These are phyloP conservation scores for Anastrepha ludens DNA, from an alignment of 1,140 invertebrate genomes.

Conservation along the genomic window DNA sequence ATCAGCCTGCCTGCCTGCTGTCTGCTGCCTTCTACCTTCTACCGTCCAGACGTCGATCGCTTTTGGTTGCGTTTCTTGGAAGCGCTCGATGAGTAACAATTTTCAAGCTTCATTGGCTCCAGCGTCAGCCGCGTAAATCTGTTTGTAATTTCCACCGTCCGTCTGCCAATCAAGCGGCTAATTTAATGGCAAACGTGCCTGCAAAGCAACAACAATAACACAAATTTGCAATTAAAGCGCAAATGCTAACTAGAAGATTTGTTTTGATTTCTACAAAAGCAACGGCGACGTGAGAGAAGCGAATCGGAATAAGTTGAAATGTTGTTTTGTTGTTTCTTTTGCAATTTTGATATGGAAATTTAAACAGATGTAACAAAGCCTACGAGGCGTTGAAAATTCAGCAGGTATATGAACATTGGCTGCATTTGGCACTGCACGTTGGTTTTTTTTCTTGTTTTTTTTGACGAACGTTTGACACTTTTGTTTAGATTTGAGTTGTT, in stretches of 20 bases:
- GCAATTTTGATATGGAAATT: background rate
- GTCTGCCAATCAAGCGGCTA: slow-evolving; percentile 15
- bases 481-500: background rate
- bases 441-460: background rate
- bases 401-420: background rate
- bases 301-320: background rate
- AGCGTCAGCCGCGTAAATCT: background rate
- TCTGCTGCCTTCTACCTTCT: no score
- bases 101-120: background rate
- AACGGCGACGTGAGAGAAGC: background rate
- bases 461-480: no score
- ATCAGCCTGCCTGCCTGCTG: background rate
- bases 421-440: background rate
- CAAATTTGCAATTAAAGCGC: background rate
- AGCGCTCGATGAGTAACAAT: background rate
- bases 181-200: background rate
- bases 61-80: background rate
- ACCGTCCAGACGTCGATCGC: background rate
- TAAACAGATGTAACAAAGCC: slow-evolving; percentile 3
- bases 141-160: background rate
- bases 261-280: background rate
- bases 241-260: background rate
- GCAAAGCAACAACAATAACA: background rate
- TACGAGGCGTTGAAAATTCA: background rate
- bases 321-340: background rate